Evolutionary conservation across 2,888 invertebrate genomes (phyloP).

Genomic region (Lasioglossum marginatum): DNA sequence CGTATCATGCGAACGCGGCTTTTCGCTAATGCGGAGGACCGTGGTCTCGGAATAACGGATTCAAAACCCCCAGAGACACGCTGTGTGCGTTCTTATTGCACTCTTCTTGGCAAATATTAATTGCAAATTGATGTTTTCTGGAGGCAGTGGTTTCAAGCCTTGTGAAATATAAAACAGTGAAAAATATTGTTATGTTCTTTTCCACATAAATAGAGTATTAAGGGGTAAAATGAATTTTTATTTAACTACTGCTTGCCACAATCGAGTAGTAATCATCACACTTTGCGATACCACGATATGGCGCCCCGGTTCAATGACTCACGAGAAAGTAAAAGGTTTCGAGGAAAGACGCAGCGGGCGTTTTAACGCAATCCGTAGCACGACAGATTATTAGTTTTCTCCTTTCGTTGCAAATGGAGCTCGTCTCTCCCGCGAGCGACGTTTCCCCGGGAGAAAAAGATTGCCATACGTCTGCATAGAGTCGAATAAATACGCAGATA

Average conservation of each 20-base stretch:
- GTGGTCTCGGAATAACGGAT: neutral
- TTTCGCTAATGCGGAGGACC: conserved; percentile 2
- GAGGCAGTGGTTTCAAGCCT: no score
- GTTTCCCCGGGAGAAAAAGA: conserved; percentile 61
- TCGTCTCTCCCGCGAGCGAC: conserved; percentile 19
- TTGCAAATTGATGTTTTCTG: neutral
- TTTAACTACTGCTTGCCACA: no score
- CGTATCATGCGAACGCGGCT: conserved; percentile 30
- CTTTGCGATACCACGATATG: no score
- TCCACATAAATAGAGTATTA: no score
- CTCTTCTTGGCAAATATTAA: neutral
- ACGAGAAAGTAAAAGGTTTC: neutral
- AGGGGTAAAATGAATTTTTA: no score
- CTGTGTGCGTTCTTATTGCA: neutral
- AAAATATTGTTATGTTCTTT: no score
- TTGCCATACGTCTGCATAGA: conserved; percentile 68
- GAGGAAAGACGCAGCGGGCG: neutral
- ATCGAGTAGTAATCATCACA: neutral
- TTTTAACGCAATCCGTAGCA: conserved; percentile 28
- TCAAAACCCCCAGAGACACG: neutral
- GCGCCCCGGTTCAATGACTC: neutral
- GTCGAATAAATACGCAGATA: conserved; percentile 66
- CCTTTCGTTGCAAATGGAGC: conserved; percentile 30
- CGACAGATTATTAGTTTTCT: conserved; percentile 41
- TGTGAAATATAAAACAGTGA: no score